phyloP scores from a whole-genome alignment of 2,113 vertebrate genomes.

The Toxotes chatareus region DNA sequence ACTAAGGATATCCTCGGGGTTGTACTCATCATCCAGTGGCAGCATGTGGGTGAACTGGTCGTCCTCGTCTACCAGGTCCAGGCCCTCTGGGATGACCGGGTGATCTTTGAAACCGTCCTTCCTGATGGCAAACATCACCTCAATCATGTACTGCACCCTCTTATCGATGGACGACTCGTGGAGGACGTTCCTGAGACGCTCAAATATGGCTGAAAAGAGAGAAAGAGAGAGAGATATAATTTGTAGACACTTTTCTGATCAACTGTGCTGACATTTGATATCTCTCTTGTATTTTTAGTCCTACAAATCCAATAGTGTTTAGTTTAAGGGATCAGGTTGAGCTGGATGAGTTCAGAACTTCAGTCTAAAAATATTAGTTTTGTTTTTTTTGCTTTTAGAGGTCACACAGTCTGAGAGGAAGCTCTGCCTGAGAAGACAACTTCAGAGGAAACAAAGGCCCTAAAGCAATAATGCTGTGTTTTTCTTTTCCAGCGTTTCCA shows the following conservation, averaged over 20 bases:
- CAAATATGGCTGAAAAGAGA: slow-evolving; percentile 91
- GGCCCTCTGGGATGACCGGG: slow-evolving; percentile 91
- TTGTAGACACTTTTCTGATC: background rate
- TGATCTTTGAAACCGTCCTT: slow-evolving; percentile 99
- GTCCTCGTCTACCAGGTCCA: slow-evolving; percentile 96
- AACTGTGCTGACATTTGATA: background rate
- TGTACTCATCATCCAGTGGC: slow-evolving; percentile 97
- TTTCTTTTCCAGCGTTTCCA: background rate
- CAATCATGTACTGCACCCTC: slow-evolving; percentile 99
- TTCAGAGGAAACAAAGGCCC: too few species aligned
- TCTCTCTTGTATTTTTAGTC: background rate
- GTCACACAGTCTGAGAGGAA: too few species aligned
- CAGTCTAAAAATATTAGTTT: too few species aligned
- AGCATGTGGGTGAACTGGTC: slow-evolving; percentile 99
- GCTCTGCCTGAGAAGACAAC: too few species aligned
- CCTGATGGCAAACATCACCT: slow-evolving; percentile 98
- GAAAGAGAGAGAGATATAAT: background rate
- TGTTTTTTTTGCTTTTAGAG: too few species aligned
- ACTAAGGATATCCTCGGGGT: slow-evolving; percentile 95
- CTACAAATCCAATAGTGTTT: too few species aligned
- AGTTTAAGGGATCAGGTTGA: too few species aligned
- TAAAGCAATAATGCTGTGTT: too few species aligned
- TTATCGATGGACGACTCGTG: slow-evolving; percentile 98
- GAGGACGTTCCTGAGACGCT: slow-evolving; percentile 96
- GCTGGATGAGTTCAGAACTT: too few species aligned